Base-by-base conservation (phyloP, 1,140 invertebrate genomes). In the Matsumurasca onukii region DNA sequence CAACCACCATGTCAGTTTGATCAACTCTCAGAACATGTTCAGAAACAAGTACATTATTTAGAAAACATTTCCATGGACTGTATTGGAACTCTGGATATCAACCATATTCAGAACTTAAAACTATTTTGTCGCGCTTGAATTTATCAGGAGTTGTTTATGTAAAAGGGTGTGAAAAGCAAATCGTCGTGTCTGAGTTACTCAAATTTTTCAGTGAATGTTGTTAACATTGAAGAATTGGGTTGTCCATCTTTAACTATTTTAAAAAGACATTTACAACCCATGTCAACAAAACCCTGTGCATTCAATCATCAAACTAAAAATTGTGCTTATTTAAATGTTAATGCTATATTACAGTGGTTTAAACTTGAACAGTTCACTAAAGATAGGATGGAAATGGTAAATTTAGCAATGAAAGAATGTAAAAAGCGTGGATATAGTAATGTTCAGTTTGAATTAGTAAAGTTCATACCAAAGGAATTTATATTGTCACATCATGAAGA, bases 301-400 rank as follows among this genome's bases (percentile, higher is more conserved):
- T 59, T 59, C 24, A 59, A 27, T 29, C 55, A 59, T 27, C 3
- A 25, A 2, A 22, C 55, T 22, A 5, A 27, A 2, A 59, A 59
- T 3, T 59, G 55, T 59, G 55, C 55, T 27, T 59, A 59, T 29
- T 27, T 59, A 2, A 59, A 59, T 59, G 55, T 59, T 59, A 9
- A 59, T 59, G 55, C 30, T 59, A 12, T 59, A 29, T 27, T 59
- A 27, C 55, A 59, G 5, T 59, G 55, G 55, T 59, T 13, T 13
- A 25, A 59, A 27, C 25, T 29, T 13, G 22, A 59, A 59, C 2
- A 27, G 24, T 9, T 27, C 12, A 9, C 30, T 3, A 29, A 59
- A 22, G 55, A 25, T 2, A 59, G n/a, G 5, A 13, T 29, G 2
- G 30, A 59, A 59, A 59, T 3, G 2, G n/a, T 59, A 22, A 29